Conservation (phyloP, 2,113 vertebrate species). For the Leptobrachium ailaonicum region DNA sequence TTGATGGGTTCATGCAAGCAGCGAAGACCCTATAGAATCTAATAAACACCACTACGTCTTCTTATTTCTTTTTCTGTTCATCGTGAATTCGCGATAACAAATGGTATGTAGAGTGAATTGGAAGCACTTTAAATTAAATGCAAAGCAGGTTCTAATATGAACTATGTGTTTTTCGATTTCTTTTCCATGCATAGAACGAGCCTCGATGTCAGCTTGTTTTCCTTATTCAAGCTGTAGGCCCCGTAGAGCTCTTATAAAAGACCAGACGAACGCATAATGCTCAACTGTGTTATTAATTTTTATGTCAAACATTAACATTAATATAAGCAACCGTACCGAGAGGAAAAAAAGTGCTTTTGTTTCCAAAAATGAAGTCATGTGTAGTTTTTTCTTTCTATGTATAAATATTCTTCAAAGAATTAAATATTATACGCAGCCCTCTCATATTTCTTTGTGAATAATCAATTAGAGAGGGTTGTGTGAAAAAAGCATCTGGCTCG, state of each 20-base stretch:
- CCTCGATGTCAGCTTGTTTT: conserved; percentile 14
- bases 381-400: not conserved
- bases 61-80: not conserved
- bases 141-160: conserved; percentile 21
- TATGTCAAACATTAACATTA: conserved; percentile 23
- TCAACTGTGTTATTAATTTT: conserved; percentile 19
- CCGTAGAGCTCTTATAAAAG: conserved; percentile 17
- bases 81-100: conserved; percentile 4
- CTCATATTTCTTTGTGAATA: conserved; percentile 31
- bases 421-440: not conserved
- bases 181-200: conserved; percentile 11
- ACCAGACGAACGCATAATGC: conserved; percentile 19
- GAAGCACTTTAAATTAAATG: conserved; percentile 28
- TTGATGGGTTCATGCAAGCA: not conserved
- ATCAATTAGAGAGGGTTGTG: conserved; percentile 26
- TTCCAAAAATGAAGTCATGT: conserved; percentile 24
- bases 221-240: conserved; percentile 18
- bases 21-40: not conserved
- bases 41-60: not conserved
- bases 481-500: not conserved
- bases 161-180: conserved; percentile 6
- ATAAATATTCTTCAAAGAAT: conserved; percentile 2
- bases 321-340: conserved; percentile 19
- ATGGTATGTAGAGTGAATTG: conserved; percentile 29
- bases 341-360: conserved; percentile 27